Conservation (phyloP, 37 sponge, comb jelly and placozoan genomes). For the Diacarnus erythraeanus region DNA sequence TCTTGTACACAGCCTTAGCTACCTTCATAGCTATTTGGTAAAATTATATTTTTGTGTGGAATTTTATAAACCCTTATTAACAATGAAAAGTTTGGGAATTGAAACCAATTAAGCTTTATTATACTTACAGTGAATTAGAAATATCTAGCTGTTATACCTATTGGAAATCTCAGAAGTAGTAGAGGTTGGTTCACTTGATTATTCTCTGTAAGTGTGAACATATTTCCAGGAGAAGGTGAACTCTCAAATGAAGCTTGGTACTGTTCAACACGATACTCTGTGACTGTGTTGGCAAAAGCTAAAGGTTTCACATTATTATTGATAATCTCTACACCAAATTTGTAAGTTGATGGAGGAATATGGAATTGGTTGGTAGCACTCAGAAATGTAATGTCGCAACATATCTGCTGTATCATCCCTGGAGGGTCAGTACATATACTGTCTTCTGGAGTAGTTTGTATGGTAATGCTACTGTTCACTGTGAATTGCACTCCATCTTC, state of each 20-base stretch:
- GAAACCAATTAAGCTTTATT: too few species aligned
- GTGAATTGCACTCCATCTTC: background rate
- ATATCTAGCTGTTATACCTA: too few species aligned
- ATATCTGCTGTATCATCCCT: background rate
- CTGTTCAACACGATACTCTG: background rate
- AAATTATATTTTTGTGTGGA: too few species aligned
- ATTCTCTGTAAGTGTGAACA: too few species aligned
- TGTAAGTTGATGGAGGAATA: background rate
- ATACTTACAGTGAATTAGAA: too few species aligned
- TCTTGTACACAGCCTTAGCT: too few species aligned
- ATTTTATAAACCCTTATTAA: too few species aligned
- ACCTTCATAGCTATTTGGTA: too few species aligned
- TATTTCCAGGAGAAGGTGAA: background rate
- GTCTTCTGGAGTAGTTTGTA: background rate
- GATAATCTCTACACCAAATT: background rate
- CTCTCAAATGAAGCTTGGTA: background rate
- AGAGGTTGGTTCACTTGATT: background rate
- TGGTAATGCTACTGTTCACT: background rate
- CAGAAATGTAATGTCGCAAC: background rate
- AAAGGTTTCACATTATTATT: background rate
- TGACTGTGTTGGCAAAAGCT: background rate
- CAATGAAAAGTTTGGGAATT: too few species aligned
- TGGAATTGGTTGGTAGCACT: background rate
- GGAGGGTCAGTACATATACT: background rate
- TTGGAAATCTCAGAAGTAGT: background rate